Evolutionary conservation across 2,888 invertebrate genomes (phyloP).

Genomic region (Octonoba sinensis): DNA sequence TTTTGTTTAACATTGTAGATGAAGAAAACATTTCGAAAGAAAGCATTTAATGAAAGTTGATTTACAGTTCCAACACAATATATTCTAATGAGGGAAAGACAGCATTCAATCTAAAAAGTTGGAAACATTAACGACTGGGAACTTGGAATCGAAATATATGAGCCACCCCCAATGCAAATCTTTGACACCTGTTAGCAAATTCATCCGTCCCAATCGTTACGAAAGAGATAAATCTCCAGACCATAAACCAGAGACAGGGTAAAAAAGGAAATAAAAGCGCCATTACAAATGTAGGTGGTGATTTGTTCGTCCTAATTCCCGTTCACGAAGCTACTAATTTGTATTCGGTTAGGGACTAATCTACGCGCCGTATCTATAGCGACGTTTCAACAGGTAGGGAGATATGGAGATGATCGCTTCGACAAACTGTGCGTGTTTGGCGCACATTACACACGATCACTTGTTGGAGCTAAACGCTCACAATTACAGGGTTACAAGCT

Average conservation of each 20-base stretch:
- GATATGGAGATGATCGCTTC: constrained; percentile 19
- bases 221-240: constrained; percentile 42
- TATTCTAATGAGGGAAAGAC: too few relatives aligned
- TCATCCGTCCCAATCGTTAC: constrained; percentile 50
- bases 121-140: too few relatives aligned
- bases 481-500: constrained; percentile 55
- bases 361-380: constrained; percentile 22
- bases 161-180: constrained; percentile 38
- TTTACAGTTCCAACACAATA: too few relatives aligned
- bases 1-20: too few relatives aligned
- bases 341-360: constrained; percentile 32
- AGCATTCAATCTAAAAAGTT: too few relatives aligned
- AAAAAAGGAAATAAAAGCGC: constrained; percentile 11
- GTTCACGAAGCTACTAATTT: constrained; percentile 38
- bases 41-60: too few relatives aligned
- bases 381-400: constrained; percentile 21
- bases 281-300: constrained; percentile 43
- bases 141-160: constrained; percentile 1
- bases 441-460: constrained; percentile 34
- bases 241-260: constrained; percentile 21
- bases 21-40: too few relatives aligned
- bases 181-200: constrained; percentile 59
- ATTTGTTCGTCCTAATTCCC: constrained; percentile 49
- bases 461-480: constrained; percentile 51
- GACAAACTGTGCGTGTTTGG: constrained; percentile 52